Conservation (phyloP, 2,888 invertebrate species). For the Acleris literana region DNA sequence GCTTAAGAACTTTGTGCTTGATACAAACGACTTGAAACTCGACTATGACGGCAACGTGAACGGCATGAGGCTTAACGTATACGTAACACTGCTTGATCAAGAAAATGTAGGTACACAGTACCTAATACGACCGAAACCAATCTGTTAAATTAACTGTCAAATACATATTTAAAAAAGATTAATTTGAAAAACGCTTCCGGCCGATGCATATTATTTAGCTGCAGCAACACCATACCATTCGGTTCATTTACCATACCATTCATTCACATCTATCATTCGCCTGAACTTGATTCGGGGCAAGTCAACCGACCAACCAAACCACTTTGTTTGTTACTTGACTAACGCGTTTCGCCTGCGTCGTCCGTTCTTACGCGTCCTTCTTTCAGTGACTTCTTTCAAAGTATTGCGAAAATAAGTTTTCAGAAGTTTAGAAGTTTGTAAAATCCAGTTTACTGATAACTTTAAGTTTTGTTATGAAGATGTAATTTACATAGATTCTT, state of each 20-base stretch:
- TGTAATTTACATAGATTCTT: conserved; percentile 3
- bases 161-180: too few relatives aligned
- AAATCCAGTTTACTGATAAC: conserved; percentile 16
- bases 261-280: not conserved
- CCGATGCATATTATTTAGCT: not conserved
- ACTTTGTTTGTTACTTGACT: conserved; percentile 14
- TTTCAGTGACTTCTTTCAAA: conserved; percentile 55
- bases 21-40: too few relatives aligned
- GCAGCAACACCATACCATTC: not conserved
- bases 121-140: too few relatives aligned
- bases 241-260: not conserved
- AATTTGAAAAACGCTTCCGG: too few relatives aligned
- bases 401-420: conserved; percentile 67
- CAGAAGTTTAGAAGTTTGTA: conserved; percentile 25
- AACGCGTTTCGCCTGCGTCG: conserved; percentile 28
- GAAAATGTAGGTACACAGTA: too few relatives aligned
- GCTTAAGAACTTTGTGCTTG: too few relatives aligned
- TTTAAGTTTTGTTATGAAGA: conserved; percentile 14
- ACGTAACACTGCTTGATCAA: too few relatives aligned
- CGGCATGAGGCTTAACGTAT: too few relatives aligned
- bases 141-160: too few relatives aligned
- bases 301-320: conserved; percentile 32
- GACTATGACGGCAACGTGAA: too few relatives aligned
- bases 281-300: conserved; percentile 27
- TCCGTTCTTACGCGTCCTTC: conserved; percentile 34